These are phyloP conservation scores for Cynoglossus semilaevis DNA, from an alignment of 2,113 vertebrate genomes.

Conservation along the genomic window DNA sequence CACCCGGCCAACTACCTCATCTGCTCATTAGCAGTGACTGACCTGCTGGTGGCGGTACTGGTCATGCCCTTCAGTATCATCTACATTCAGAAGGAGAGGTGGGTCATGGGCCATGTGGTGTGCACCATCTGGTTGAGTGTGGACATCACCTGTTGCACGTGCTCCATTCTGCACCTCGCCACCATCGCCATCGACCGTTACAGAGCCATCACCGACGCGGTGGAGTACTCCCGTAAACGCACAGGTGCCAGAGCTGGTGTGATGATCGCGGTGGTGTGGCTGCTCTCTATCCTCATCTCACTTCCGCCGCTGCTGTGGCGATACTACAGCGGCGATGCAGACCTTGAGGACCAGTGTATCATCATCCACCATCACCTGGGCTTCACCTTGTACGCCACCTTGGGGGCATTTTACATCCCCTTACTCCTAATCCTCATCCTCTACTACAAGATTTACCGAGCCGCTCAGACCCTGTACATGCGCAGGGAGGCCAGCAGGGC, in stretches of 20 bases:
- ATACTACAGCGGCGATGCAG: constrained; percentile 76
- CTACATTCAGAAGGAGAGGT: constrained; percentile 91
- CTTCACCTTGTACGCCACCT: constrained; percentile 91
- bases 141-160: constrained; percentile 95
- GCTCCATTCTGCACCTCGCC: constrained; percentile 94
- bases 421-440: constrained; percentile 93
- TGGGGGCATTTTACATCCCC: constrained; percentile 97
- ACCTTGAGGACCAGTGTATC: constrained; percentile 85
- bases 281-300: constrained; percentile 92
- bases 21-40: constrained; percentile 93
- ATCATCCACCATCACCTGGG: constrained; percentile 92
- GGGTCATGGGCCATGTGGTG: constrained; percentile 91
- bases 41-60: constrained; percentile 93
- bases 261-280: constrained; percentile 91
- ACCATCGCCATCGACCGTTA: constrained; percentile 95
- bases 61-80: constrained; percentile 99
- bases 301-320: constrained; percentile 92
- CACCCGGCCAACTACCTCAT: constrained; percentile 98
- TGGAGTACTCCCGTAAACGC: constrained; percentile 92
- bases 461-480: constrained; percentile 91
- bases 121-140: constrained; percentile 95
- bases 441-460: constrained; percentile 98
- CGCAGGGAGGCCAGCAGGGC: constrained; percentile 86
- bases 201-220: constrained; percentile 91
- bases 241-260: constrained; percentile 87